These are phyloP conservation scores for Ornithoptera alexandrae DNA, from an alignment of 2,888 invertebrate species.

Conservation along the genomic window DNA sequence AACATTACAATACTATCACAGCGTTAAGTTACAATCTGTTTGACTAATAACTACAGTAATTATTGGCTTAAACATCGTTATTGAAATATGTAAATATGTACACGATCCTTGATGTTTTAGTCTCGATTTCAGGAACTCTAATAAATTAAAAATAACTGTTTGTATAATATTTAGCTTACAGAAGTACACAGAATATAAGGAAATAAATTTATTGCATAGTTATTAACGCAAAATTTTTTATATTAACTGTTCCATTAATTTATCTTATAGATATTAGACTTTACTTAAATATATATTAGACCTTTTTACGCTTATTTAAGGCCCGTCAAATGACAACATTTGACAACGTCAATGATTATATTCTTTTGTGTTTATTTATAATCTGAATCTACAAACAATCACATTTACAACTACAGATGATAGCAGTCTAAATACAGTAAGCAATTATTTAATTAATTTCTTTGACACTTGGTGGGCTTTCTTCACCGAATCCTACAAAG, in stretches of 20 bases:
- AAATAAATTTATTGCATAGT: too few relatives aligned
- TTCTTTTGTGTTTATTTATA: not conserved
- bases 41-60: too few relatives aligned
- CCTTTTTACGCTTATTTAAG: not conserved
- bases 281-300: not conserved
- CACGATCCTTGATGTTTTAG: not conserved
- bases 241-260: not conserved
- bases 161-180: not conserved
- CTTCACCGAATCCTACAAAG: too few relatives aligned
- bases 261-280: not conserved
- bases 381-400: not conserved
- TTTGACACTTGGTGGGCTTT: not conserved
- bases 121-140: not conserved
- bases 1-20: too few relatives aligned
- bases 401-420: not conserved
- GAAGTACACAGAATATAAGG: not conserved
- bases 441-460: not conserved
- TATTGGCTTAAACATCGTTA: not conserved
- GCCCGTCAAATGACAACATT: not conserved
- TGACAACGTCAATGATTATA: not conserved
- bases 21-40: too few relatives aligned
- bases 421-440: not conserved
- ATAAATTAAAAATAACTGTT: conserved; percentile 21
- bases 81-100: not conserved
- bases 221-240: not conserved